Conservation (phyloP, 1,140 invertebrate genomes). For the Heliconius congener region DNA sequence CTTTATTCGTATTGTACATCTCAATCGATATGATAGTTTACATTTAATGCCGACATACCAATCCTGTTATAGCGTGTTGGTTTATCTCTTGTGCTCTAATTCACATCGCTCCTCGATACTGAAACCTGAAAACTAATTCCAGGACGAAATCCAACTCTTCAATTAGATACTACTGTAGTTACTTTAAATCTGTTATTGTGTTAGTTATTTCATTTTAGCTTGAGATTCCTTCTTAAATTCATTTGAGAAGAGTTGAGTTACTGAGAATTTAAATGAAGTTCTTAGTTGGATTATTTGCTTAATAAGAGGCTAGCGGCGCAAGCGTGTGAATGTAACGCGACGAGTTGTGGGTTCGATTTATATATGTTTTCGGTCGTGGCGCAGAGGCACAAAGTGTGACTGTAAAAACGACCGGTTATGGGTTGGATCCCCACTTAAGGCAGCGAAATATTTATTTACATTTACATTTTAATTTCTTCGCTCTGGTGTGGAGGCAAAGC, state of each 20-base stretch:
- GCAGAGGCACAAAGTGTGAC: no score
- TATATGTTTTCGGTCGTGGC: no score
- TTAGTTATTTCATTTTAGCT: conserved; percentile 14
- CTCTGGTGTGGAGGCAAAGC: no score
- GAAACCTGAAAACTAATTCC: conserved; percentile 46
- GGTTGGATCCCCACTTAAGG: no score
- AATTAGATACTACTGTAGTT: conserved; percentile 34
- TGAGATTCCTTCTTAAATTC: neutral
- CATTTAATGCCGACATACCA: conserved; percentile 11
- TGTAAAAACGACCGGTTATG: no score
- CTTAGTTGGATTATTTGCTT: conserved; percentile 14
- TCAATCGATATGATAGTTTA: neutral
- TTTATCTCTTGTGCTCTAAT: conserved; percentile 38
- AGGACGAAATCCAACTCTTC: conserved; percentile 45
- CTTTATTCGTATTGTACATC: neutral
- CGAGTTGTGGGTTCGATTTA: no score
- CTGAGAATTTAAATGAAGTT: neutral
- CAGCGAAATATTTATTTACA: no score
- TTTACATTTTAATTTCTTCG: no score
- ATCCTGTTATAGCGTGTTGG: conserved; percentile 34
- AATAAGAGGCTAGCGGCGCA: no score
- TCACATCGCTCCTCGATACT: conserved; percentile 35
- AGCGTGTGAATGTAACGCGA: no score
- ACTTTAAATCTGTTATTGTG: conserved; percentile 41
- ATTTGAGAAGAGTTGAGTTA: neutral